Evolutionary conservation across 2,797 vertebrate species (phyloP), one percentile per base, ranked within the genome.

Genomic region (Lagocephalus sceleratus): DNA sequence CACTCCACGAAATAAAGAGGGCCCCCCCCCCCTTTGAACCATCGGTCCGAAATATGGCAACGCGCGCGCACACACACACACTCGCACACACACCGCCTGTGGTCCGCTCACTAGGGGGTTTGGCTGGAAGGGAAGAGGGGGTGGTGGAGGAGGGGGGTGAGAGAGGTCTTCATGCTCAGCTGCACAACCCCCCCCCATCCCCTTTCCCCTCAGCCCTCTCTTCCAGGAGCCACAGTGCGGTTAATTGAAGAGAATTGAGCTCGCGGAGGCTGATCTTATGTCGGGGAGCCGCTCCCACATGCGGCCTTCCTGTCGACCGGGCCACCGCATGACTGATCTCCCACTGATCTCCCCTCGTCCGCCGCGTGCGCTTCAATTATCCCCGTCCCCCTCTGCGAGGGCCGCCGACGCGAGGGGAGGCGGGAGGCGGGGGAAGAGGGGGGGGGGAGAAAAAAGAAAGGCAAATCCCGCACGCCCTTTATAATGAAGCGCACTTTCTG

Each of bases 201-300:
- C 10, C 19, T 12, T 11, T 41, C 29, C 29, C 11, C 55, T 38
- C 9, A 52, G n/a, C 49, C 44, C 53, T 42, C 63, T 65, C 65
- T 64, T 85, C 78, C 78, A 76, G 78, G 71, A 87, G 79, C 70
- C 73, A 76, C 85, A 64, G 83, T 76, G 79, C 80, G 76, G 81
- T 84, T 90, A 89, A 90, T 90, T 91, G 89, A 86, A 90, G 84
- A 85, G 85, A 90, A 90, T 79, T 68, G 81, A 85, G 75, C 72
- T 68, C 85, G 63, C 51, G 3, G 54, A 49, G 57, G 74, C 63
- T 63, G 76, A 84, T 83, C 55, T 68, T 74, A 83, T 76, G 54
- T 74, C 47, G 54, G 66, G 22, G 50, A 60, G 51, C 63, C 32
- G 67, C 20, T 63, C 58, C 42, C 63, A 42, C 0, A 5, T 9